Evolutionary conservation across 2,888 invertebrate species (phyloP), one percentile per base, ranked within the genome.

Genomic region (Tineola bisselliella): DNA sequence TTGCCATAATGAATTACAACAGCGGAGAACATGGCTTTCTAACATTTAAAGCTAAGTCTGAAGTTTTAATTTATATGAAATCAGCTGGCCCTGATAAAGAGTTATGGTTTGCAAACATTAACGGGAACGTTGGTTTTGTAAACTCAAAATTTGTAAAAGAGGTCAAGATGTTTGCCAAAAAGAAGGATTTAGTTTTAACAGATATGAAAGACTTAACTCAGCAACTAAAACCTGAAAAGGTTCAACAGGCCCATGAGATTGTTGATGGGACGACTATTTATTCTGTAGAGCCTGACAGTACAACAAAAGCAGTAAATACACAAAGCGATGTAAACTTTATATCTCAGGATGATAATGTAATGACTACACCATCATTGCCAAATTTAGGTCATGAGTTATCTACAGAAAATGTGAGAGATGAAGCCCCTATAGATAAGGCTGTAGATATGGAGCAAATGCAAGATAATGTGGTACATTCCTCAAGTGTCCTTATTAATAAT

Each of bases 241-340:
- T 87, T 17, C 77, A 79, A 64, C 76, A 80, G 64, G 66, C 76
- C 13, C 83, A 80, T 71, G 83, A 86, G 74, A 83, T 92, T 25
- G 77, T 92, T 65, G 92, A 93, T 74, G 93, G 92, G 12, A 93
- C 93, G 11, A 90, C 89, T 18, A 80, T 92, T 66, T 88, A 86
- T 64, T 75, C 79, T 2, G n/a, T 5, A 12, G 54, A 54, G n/a
- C 54, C 54, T 10, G 54, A 25, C 6, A 25, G 17, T n/a, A 25
- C 54, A 2, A 54, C 54, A 25, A 25, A 54, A 54, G 3, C 54
- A 25, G 13, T 52, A 17, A 6, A 10, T 54, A 25, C 3, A 5
- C 54, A 54, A 54, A 54, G 12, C 25, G 11, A 13, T 48, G 12
- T 10, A 4, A 5, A 48, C n/a, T 48, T 48, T 48, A 17, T 48